Conservation (phyloP, 1,140 invertebrate genomes). For the Subanguina moxae region DNA sequence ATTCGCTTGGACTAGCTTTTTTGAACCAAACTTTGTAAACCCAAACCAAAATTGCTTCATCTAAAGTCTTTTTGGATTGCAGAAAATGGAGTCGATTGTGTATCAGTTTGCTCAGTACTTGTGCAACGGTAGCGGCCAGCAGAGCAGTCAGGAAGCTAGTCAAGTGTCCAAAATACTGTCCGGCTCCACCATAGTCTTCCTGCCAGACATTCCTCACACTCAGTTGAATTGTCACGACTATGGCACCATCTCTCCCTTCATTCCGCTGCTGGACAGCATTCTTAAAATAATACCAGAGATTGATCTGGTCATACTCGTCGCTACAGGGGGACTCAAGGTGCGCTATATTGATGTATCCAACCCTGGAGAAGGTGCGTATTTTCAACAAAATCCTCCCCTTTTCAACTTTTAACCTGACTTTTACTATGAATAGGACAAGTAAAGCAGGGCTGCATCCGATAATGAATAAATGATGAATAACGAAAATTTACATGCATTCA, state of each 20-base stretch:
- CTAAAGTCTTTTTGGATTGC: conserved; percentile 11
- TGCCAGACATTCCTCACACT: conserved; percentile 56
- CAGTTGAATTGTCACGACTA: conserved; percentile 58
- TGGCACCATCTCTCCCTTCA: conserved; percentile 52
- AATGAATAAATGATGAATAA: too few relatives aligned
- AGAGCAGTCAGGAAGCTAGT: conserved; percentile 14
- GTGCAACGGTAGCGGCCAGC: neutral
- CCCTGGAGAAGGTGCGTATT: conserved; percentile 7
- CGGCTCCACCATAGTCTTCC: conserved; percentile 46
- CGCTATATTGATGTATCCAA: conserved; percentile 31
- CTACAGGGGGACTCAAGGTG: conserved; percentile 53
- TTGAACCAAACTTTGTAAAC: neutral
- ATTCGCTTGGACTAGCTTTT: neutral
- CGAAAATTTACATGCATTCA: too few relatives aligned
- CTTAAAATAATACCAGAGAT: conserved; percentile 48
- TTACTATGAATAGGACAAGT: too few relatives aligned
- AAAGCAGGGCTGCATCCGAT: too few relatives aligned
- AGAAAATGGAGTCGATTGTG: conserved; percentile 54
- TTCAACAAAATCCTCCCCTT: too few relatives aligned
- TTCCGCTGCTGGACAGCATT: conserved; percentile 41
- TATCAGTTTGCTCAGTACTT: conserved; percentile 47
- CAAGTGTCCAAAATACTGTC: conserved; percentile 39
- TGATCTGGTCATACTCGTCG: conserved; percentile 51
- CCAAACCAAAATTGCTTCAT: neutral
- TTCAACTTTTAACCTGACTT: too few relatives aligned